Evolutionary conservation across 2,797 vertebrate genomes (phyloP).

Genomic region (Strix occidentalis): DNA sequence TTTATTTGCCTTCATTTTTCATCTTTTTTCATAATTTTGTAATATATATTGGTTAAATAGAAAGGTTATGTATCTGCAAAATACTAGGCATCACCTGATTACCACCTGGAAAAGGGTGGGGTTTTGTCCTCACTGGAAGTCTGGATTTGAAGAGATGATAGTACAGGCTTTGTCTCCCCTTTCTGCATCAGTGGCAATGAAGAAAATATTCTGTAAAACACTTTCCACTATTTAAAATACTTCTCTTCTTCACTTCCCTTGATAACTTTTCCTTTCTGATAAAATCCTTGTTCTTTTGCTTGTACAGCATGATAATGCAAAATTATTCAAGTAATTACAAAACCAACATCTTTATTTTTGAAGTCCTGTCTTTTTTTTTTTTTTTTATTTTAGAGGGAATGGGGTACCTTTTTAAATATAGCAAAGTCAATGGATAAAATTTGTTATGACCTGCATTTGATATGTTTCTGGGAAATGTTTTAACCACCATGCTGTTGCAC

Average conservation of each 20-base stretch:
- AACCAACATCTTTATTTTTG: not conserved
- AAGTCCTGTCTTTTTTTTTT: not conserved
- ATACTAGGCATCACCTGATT: not conserved
- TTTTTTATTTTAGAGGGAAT: not conserved
- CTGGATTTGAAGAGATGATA: not conserved
- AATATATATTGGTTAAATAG: not conserved
- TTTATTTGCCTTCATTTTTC: not conserved
- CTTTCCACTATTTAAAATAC: not conserved
- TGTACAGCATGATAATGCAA: conserved; percentile 13
- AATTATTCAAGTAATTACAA: conserved; percentile 31
- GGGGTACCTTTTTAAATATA: not conserved
- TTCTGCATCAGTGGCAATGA: not conserved
- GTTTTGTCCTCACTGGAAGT: not conserved
- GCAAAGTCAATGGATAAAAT: not conserved
- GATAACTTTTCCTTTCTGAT: not conserved
- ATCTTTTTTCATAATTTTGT: not conserved
- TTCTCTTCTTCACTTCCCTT: not conserved
- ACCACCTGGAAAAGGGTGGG: not conserved
- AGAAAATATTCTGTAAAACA: not conserved
- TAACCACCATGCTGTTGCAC: not conserved
- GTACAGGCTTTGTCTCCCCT: not conserved
- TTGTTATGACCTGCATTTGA: not conserved
- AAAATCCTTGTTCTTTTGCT: conserved; percentile 5
- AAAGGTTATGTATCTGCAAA: not conserved
- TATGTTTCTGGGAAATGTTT: not conserved